Evolutionary conservation across 2,113 vertebrate species (phyloP).

Genomic region (Heteronetta atricapilla): DNA sequence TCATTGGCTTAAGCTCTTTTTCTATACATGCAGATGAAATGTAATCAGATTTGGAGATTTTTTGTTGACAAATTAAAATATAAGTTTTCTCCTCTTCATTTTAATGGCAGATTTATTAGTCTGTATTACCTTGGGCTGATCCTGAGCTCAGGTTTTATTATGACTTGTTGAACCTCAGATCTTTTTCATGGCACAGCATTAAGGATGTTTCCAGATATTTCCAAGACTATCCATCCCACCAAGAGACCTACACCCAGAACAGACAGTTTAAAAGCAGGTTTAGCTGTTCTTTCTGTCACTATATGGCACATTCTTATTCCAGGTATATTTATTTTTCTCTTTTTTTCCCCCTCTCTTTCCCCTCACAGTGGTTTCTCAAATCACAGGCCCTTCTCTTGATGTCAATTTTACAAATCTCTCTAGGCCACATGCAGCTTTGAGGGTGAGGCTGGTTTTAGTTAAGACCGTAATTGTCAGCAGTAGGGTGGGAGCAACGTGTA

Average conservation of each 20-base stretch:
- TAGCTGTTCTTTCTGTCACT: background rate
- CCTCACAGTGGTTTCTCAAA: slow-evolving; percentile 32
- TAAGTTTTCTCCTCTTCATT: background rate
- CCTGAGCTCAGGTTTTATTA: background rate
- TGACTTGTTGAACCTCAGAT: background rate
- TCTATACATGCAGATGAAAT: background rate
- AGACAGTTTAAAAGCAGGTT: background rate
- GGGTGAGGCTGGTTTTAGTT: slow-evolving; percentile 65
- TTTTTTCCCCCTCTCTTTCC: background rate
- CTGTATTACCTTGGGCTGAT: background rate
- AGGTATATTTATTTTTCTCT: background rate
- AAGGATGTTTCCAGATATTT: background rate
- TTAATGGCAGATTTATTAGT: background rate
- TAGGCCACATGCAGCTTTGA: slow-evolving; percentile 62
- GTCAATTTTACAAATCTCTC: slow-evolving; percentile 62
- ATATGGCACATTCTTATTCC: background rate
- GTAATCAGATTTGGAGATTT: background rate
- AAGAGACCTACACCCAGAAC: background rate
- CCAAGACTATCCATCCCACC: background rate
- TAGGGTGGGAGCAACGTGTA: background rate
- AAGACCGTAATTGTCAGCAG: slow-evolving; percentile 50
- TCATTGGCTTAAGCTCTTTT: background rate
- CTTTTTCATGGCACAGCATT: background rate
- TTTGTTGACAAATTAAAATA: background rate
- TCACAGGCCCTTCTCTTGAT: slow-evolving; percentile 53